Evolutionary conservation across 2,113 vertebrate genomes (phyloP).

Genomic region (Thamnaconus septentrionalis): DNA sequence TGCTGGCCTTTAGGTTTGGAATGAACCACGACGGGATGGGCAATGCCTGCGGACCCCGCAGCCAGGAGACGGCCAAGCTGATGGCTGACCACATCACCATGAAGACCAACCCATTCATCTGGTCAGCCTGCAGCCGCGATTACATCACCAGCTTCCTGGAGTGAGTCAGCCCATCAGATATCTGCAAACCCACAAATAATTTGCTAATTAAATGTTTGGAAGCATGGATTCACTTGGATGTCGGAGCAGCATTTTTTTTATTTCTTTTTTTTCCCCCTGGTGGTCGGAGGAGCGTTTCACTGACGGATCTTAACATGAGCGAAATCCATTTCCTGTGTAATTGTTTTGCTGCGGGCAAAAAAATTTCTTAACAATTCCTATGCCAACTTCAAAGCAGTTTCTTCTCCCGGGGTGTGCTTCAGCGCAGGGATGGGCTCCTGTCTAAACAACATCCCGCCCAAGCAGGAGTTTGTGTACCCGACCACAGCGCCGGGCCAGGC

Average conservation of each 20-base stretch:
- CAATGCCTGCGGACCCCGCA: constrained; percentile 90
- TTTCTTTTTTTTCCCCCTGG: too few species aligned
- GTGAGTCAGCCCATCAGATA: constrained; percentile 79
- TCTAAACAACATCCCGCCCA: constrained; percentile 91
- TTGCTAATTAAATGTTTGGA: constrained; percentile 31
- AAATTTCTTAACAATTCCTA: background rate
- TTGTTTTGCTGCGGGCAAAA: background rate
- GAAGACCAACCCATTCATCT: constrained; percentile 98
- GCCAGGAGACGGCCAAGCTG: constrained; percentile 94
- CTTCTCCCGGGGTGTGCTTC: constrained; percentile 8
- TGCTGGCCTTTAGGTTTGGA: constrained; percentile 83
- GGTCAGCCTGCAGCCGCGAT: constrained; percentile 96
- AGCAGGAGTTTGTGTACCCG: constrained; percentile 95
- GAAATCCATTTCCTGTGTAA: background rate
- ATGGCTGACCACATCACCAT: constrained; percentile 99
- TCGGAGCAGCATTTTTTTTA: constrained; percentile 4
- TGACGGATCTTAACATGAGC: background rate
- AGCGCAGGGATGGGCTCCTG: constrained; percentile 95
- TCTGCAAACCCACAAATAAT: constrained; percentile 39
- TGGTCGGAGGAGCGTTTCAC: constrained; percentile 1
- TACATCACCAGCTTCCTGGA: constrained; percentile 99
- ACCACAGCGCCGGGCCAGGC: constrained; percentile 94
- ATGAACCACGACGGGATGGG: constrained; percentile 98
- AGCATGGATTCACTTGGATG: constrained; percentile 5
- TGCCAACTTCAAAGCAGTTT: background rate